Conservation (phyloP, 2,888 invertebrate species). For the Syritta pipiens region DNA sequence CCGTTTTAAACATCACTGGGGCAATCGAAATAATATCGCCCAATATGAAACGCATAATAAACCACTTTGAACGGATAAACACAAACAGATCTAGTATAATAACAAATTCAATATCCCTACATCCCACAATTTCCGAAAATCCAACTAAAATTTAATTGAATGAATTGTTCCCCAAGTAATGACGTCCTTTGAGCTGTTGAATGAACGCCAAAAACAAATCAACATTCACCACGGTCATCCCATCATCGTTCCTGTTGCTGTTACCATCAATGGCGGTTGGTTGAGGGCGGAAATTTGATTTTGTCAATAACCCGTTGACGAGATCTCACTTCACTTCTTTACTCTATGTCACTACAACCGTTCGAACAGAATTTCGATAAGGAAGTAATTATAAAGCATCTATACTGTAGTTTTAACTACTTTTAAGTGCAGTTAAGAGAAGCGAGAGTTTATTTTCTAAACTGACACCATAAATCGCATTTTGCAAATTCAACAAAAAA, state of each 20-base stretch:
- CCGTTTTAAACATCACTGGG: neutral
- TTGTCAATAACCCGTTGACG: constrained; percentile 51
- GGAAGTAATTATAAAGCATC: constrained; percentile 49
- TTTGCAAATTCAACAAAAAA: too few relatives aligned
- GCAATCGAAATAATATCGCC: neutral
- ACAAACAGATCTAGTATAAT: constrained; percentile 38
- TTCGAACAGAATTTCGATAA: constrained; percentile 49
- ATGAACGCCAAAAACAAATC: constrained; percentile 56
- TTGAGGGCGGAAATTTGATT: constrained; percentile 62
- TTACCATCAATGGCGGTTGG: constrained; percentile 47
- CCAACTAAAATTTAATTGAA: constrained; percentile 51
- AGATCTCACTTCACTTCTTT: constrained; percentile 25
- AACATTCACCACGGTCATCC: constrained; percentile 35
- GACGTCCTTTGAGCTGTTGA: constrained; percentile 56
- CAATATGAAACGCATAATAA: constrained; percentile 1
- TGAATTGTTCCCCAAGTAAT: constrained; percentile 59
- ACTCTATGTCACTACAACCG: constrained; percentile 11
- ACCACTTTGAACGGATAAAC: constrained; percentile 7
- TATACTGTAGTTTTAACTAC: too few relatives aligned
- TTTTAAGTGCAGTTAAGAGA: too few relatives aligned
- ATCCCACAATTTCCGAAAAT: constrained; percentile 34
- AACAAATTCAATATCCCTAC: constrained; percentile 50
- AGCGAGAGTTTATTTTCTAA: too few relatives aligned
- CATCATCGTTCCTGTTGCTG: constrained; percentile 46
- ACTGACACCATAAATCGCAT: too few relatives aligned